Evolutionary conservation across 53 echinoderm and acorn worm species (phyloP), one percentile per base, ranked within the genome.

Genomic region (Echinometra lucunter): DNA sequence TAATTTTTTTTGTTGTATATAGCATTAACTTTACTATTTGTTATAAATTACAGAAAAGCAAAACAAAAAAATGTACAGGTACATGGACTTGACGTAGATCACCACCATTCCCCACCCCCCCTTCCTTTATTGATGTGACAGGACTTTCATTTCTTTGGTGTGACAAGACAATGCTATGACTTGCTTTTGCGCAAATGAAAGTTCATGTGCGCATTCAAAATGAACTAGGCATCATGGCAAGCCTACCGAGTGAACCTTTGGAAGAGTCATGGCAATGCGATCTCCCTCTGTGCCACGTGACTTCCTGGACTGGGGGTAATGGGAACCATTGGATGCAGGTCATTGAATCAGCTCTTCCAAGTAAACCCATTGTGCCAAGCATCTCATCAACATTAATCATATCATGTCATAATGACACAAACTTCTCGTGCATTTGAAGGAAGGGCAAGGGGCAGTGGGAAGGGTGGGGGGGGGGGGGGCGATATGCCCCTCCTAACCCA

Each of bases 311-410:
- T 49, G 0, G 19, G 44, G 23, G n/a, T n/a, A 81, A 35, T 38
- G 21, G 85, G 85, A n/a, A 23, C n/a, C n/a, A n/a, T n/a, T 44
- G 9, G 28, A 85, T 85, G 45, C 27, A 47, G 85, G 49, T 28
- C 49, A 85, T 27, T 85, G 85, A 47, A n/a, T 85, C 47, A 45
- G 13, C 85, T 85, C 85, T 85, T 85, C 85, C 49, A 49, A 47
- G 85, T 85, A 85, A 85, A 7, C 53, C 85, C 49, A 85, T 85
- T 85, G 85, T 85, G 53, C n/a, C 49, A 25, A 47, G 47, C 85
- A 45, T 49, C 85, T 49, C 47, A 85, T 85, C 85, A n/a, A 12
- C 17, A 28, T 49, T 85, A 45, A 47, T 42, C 81, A 42, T 21
- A 40, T 23, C 44, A 16, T 23, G n/a, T n/a, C n/a, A n/a, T n/a